Conservation (phyloP, 2,888 invertebrate species). For the Eremobia ochroleuca region DNA sequence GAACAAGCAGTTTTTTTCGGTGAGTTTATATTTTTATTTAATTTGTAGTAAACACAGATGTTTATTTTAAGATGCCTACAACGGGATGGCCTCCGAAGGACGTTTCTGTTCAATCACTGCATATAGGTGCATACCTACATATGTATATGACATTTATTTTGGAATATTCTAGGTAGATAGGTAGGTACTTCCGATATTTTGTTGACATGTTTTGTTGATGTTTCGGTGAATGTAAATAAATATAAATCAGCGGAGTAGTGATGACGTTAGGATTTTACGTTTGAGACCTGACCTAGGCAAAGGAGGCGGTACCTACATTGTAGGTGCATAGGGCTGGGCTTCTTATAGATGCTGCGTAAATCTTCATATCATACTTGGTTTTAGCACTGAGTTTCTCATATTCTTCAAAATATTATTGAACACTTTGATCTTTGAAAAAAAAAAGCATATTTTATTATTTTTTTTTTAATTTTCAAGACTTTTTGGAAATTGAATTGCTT, state of each 20-base stretch:
- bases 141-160: conserved; percentile 18
- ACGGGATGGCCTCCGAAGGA: conserved; percentile 66
- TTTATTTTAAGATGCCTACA: conserved; percentile 51
- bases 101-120: conserved; percentile 66
- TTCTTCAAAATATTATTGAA: background rate
- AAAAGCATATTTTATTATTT: too few relatives aligned
- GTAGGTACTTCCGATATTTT: background rate
- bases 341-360: conserved; percentile 12
- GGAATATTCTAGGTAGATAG: background rate
- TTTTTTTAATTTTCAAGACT: background rate
- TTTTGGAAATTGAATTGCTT: background rate
- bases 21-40: conserved; percentile 41
- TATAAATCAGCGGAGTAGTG: conserved; percentile 39
- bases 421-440: too few relatives aligned
- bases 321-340: conserved; percentile 14
- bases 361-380: background rate
- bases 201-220: conserved; percentile 31
- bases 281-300: conserved; percentile 61
- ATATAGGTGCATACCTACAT: conserved; percentile 46
- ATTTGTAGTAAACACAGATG: conserved; percentile 5
- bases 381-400: background rate
- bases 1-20: conserved; percentile 24
- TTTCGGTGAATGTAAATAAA: conserved; percentile 32
- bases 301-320: conserved; percentile 5
- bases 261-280: conserved; percentile 41